phyloP scores from a whole-genome alignment of 2,113 vertebrate genomes.

The Clinocottus analis region DNA sequence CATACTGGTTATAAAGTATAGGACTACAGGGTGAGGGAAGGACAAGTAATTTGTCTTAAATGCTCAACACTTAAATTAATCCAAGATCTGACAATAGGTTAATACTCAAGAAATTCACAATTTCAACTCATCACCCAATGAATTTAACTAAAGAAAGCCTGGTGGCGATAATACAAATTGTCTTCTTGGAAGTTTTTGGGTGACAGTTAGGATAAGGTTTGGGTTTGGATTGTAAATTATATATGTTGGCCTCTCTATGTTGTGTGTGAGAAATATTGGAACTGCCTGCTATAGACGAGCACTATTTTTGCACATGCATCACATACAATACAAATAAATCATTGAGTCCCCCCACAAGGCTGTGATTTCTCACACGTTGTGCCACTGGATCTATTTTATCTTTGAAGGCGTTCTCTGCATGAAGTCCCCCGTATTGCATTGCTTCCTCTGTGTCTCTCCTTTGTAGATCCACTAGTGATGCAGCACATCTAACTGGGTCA shows the following conservation, averaged over 20 bases:
- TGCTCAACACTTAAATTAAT: not conserved
- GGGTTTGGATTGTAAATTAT: not conserved
- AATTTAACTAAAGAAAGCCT: not conserved
- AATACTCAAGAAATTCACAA: not conserved
- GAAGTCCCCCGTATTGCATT: not conserved
- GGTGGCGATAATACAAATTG: not conserved
- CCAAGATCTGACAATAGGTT: not conserved
- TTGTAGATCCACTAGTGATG: constrained; percentile 67
- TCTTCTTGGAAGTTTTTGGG: not conserved
- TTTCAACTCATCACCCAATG: not conserved
- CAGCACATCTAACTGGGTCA: constrained; percentile 79
- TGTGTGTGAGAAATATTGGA: not conserved
- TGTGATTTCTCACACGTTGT: not conserved
- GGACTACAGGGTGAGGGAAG: not conserved
- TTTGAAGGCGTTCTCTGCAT: not conserved
- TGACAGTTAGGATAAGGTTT: not conserved
- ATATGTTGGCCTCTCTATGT: not conserved
- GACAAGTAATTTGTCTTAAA: not conserved
- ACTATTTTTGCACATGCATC: not conserved
- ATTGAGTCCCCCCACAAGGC: not conserved
- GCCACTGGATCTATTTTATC: not conserved
- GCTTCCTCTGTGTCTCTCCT: constrained; percentile 35
- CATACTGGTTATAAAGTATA: not conserved
- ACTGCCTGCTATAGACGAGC: not conserved
- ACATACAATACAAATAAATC: not conserved